These are phyloP conservation scores for Sebastes nivosus DNA, from an alignment of 2,797 vertebrate genomes.

Conservation along the genomic window DNA sequence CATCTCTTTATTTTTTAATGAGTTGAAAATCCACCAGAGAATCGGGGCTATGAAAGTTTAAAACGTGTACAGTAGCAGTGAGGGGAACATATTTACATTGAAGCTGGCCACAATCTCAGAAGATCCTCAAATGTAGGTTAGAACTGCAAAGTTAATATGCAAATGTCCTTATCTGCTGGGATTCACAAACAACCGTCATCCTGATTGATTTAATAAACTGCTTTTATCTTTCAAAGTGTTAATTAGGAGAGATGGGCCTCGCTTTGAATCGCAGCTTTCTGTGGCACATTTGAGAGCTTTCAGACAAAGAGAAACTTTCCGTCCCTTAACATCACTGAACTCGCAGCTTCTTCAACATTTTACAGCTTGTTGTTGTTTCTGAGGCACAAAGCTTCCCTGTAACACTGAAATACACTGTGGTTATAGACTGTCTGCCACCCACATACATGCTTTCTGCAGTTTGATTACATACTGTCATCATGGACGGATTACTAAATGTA, in stretches of 20 bases:
- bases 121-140: constrained; percentile 98
- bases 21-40: constrained; percentile 77
- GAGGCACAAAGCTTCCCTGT: constrained; percentile 40
- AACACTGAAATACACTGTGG: background rate
- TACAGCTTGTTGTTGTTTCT: constrained; percentile 27
- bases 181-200: constrained; percentile 98
- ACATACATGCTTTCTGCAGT: background rate
- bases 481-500: fast-evolving
- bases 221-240: constrained; percentile 99
- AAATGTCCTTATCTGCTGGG: constrained; percentile 99
- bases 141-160: constrained; percentile 97
- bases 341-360: constrained; percentile 12
- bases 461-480: background rate
- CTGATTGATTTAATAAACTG: constrained; percentile 99
- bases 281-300: constrained; percentile 85
- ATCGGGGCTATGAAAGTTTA: constrained; percentile 79
- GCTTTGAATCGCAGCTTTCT: constrained; percentile 86
- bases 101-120: constrained; percentile 89
- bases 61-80: constrained; percentile 86
- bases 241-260: constrained; percentile 97
- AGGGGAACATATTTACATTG: constrained; percentile 91
- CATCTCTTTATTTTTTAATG: constrained; percentile 82
- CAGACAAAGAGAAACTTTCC: constrained; percentile 82
- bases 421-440: background rate
- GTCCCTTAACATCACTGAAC: constrained; percentile 54